Evolutionary conservation across 2,113 vertebrate species (phyloP).

Genomic region (Pungitius pungitius): DNA sequence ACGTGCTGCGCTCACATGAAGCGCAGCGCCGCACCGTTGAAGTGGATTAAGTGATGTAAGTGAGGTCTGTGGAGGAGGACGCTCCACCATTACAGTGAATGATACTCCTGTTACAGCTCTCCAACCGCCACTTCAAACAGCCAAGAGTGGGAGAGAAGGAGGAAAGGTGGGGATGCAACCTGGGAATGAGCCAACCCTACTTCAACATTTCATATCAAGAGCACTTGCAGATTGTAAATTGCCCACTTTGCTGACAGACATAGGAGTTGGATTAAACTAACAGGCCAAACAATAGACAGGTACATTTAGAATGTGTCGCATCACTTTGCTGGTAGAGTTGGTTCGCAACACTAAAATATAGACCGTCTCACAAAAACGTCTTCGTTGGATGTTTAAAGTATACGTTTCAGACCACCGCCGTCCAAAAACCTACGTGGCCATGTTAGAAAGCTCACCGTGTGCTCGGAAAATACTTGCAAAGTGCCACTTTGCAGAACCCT

Average conservation of each 20-base stretch:
- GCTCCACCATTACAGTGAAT: slow-evolving; percentile 71
- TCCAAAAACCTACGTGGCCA: neutral
- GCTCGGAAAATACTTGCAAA: slow-evolving; percentile 42
- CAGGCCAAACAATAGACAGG: slow-evolving; percentile 40
- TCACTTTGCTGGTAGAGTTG: slow-evolving; percentile 2
- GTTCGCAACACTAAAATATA: neutral
- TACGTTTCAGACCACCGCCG: neutral
- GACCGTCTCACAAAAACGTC: neutral
- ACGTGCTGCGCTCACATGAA: slow-evolving; percentile 46
- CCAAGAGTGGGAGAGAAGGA: slow-evolving; percentile 67
- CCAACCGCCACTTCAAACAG: slow-evolving; percentile 58
- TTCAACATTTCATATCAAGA: slow-evolving; percentile 67
- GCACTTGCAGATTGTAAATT: slow-evolving; percentile 66
- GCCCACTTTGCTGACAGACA: slow-evolving; percentile 65
- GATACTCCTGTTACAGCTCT: slow-evolving; percentile 74
- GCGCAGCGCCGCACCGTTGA: slow-evolving; percentile 48
- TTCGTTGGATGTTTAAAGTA: neutral
- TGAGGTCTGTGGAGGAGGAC: slow-evolving; percentile 73
- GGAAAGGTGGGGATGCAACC: slow-evolving; percentile 65
- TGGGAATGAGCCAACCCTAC: slow-evolving; percentile 68
- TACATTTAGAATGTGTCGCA: slow-evolving; percentile 9
- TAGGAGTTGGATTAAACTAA: slow-evolving; percentile 70
- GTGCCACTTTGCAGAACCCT: slow-evolving; percentile 57
- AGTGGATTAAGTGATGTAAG: slow-evolving; percentile 74
- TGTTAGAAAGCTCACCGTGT: slow-evolving; percentile 14